Base-by-base conservation (phyloP, 2,888 invertebrate genomes). In the Epinotia demarniana region DNA sequence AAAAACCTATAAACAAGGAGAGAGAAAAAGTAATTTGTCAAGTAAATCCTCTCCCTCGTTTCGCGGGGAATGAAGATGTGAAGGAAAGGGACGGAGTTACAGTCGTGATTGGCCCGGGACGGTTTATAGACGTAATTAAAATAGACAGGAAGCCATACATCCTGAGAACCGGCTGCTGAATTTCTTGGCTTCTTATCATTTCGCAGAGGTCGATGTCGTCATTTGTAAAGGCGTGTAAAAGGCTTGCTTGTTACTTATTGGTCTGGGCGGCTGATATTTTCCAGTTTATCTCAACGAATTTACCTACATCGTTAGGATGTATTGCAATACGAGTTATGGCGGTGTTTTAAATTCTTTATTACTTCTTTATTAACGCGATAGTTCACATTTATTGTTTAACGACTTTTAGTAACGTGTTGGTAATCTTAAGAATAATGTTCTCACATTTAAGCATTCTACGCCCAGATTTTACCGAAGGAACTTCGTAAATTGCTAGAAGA, bases 1-100 rank as follows among this genome's bases (percentile, higher is more conserved):
- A 77, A 33, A 71, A 75, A 77, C 75, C 73, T 77, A 81, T 85
- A 89, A 91, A 89, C 89, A 91, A 89, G 90, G 87, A 87, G 87
- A 89, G 85, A 84, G 88, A 89, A 89, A 91, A 92, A 91, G 92
- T 91, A 91, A 92, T 92, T 92, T 92, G 92, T 92, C 93, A 93
- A 92, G 91, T 88, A 91, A 91, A 92, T 92, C 92, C 90, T 85
- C 81, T 86, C 82, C 84, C 85, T 83, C 82, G 85, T 86, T 88
- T 86, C 85, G 87, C 80, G 78, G 80, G 81, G 84, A 85, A 87
- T 84, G 84, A 83, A 82, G 83, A 79, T 78, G 81, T 80, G 84
- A 79, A 72, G 76, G 79, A 79, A 82, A 82, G 68, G 77, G 79
- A 79, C 74, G 76, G 72, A 72, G 78, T 75, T 76, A 78, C 79